phyloP scores from a whole-genome alignment of 2,888 invertebrate genomes.

The Caenorhabditis sp. region DNA sequence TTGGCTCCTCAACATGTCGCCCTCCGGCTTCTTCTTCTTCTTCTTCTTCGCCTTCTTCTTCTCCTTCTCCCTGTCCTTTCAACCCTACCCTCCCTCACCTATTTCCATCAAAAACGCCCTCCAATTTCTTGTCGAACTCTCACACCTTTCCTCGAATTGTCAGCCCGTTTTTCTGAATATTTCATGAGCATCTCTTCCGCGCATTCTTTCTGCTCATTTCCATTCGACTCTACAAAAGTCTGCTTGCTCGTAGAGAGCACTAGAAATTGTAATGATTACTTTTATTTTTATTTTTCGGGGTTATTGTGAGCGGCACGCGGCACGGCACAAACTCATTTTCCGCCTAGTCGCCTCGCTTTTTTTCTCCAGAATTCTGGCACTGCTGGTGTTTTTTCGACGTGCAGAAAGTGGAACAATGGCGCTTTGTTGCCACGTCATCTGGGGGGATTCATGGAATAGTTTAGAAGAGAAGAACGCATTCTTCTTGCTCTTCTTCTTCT shows the following conservation, averaged over 20 bases:
- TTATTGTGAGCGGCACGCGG: not conserved
- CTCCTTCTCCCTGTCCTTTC: not conserved
- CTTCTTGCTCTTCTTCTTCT: too few relatives aligned
- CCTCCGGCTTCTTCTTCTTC: not conserved
- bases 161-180: constrained; percentile 2
- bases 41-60: not conserved
- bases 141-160: constrained; percentile 4
- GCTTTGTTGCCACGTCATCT: not conserved
- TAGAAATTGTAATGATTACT: constrained; percentile 23
- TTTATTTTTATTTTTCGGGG: constrained; percentile 14
- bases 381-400: not conserved
- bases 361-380: not conserved
- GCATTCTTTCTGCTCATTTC: not conserved
- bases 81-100: not conserved
- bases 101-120: not conserved
- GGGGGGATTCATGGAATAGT: not conserved
- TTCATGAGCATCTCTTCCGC: not conserved
- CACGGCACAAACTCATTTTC: not conserved
- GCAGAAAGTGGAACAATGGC: not conserved
- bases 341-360: not conserved
- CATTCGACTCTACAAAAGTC: too few relatives aligned
- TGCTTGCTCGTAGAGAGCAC: not conserved
- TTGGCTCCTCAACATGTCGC: constrained; percentile 8
- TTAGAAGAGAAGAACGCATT: too few relatives aligned
- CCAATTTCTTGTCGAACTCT: not conserved